phyloP scores from a whole-genome alignment of 2,888 invertebrate genomes.

The Rhagonycha lutea region DNA sequence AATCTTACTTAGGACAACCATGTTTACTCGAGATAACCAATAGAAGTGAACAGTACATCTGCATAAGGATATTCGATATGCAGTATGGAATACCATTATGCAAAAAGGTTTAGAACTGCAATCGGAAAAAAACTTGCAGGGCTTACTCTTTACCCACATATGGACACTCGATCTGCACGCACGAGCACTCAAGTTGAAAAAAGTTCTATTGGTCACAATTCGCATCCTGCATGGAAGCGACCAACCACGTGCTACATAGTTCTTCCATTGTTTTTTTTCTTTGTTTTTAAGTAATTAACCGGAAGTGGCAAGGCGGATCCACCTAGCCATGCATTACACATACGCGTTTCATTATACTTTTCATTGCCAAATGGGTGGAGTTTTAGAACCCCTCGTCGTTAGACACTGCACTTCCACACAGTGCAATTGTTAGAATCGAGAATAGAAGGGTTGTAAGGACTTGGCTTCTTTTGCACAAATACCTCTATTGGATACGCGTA shows the following conservation, averaged over 20 bases:
- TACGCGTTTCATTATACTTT: conserved; percentile 45
- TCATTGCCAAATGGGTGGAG: conserved; percentile 46
- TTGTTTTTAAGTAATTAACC: conserved; percentile 51
- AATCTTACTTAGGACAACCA: conserved; percentile 31
- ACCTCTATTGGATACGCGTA: conserved; percentile 22
- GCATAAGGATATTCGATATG: conserved; percentile 39
- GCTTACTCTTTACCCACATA: conserved; percentile 21
- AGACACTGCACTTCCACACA: conserved; percentile 28
- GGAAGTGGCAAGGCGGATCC: conserved; percentile 51
- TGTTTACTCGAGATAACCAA: conserved; percentile 32
- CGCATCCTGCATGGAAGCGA: conserved; percentile 45
- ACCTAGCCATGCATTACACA: conserved; percentile 45
- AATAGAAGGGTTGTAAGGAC: conserved; percentile 22
- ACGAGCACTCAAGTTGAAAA: conserved; percentile 42
- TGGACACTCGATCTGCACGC: conserved; percentile 41
- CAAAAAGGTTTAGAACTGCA: conserved; percentile 10
- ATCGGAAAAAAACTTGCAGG: conserved; percentile 11
- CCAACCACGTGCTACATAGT: conserved; percentile 47
- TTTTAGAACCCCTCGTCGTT: conserved; percentile 33
- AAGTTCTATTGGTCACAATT: conserved; percentile 45
- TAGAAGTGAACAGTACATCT: conserved; percentile 32
- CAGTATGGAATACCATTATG: conserved; percentile 20
- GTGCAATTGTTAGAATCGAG: conserved; percentile 27
- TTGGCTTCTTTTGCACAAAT: conserved; percentile 21
- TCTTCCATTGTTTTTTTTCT: conserved; percentile 50